Percentiles rank a stretch among this genome's conserved stretches.
phyloP scores from a whole-genome alignment of 2,888 invertebrate species.

The Homarus gammarus region DNA sequence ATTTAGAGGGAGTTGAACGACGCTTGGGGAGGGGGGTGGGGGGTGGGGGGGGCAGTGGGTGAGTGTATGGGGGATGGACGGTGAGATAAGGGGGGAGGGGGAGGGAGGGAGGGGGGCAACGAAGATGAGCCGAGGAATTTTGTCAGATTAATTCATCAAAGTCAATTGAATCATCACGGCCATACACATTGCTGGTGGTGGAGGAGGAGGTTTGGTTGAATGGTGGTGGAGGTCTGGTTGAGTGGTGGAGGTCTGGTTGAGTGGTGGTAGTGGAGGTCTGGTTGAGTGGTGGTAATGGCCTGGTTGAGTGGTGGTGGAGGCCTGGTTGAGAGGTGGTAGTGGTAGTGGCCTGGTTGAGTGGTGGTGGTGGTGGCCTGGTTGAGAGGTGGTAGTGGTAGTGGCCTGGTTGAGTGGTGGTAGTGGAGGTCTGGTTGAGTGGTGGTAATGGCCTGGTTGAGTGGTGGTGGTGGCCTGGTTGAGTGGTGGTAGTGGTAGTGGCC shows the following conservation, averaged over 20 bases:
- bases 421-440: neutral
- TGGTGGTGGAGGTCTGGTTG: neutral
- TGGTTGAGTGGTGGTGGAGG: neutral
- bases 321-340: neutral
- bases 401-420: neutral
- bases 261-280: neutral
- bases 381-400: neutral
- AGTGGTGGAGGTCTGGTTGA: neutral
- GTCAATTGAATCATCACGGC: conserved; percentile 41
- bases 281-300: neutral
- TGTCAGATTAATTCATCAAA: conserved; percentile 52
- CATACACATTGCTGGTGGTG: neutral
- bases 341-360: neutral
- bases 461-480: neutral
- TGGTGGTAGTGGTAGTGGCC: too few relatives aligned
- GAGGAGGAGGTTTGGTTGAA: neutral
- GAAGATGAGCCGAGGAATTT: neutral
- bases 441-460: neutral
- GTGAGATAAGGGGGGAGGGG: neutral
- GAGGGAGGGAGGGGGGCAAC: neutral
- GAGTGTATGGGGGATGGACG: neutral
- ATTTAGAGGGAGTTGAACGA: conserved; percentile 2
- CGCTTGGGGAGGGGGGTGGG: neutral
- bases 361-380: neutral
- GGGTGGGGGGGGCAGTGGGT: neutral